These are phyloP conservation scores for Patiria pectinifera DNA, from an alignment of 53 echinoderm and acorn worm species.

Conservation along the genomic window DNA sequence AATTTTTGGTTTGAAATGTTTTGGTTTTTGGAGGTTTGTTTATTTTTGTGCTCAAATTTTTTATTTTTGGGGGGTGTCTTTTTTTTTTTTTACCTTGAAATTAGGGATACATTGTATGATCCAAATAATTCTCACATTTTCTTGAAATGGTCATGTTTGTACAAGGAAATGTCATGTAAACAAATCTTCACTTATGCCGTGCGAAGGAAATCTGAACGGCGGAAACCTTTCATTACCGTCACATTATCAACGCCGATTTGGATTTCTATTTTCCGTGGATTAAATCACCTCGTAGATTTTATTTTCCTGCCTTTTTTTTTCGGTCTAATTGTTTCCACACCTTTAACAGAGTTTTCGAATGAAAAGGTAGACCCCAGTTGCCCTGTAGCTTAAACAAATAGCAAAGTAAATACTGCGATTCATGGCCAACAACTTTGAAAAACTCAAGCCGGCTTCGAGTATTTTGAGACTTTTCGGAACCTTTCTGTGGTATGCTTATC, in stretches of 20 bases:
- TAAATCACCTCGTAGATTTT: neutral
- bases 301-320: neutral
- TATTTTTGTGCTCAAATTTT: too few relatives aligned
- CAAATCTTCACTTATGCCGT: neutral
- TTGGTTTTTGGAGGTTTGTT: neutral
- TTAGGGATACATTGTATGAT: neutral
- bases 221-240: neutral
- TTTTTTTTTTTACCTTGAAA: neutral
- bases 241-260: neutral
- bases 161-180: neutral
- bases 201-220: neutral
- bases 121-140: too few relatives aligned
- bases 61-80: too few relatives aligned
- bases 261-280: neutral
- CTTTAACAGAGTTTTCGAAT: neutral
- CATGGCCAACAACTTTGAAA: neutral
- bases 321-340: neutral
- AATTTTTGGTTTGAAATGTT: neutral
- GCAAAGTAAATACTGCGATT: neutral
- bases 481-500: neutral
- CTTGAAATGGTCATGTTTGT: too few relatives aligned
- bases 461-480: neutral
- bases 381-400: slow-evolving; percentile 42
- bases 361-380: neutral
- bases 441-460: neutral